Evolutionary conservation across 2,888 invertebrate species (phyloP).

Genomic region (Dichetophora obliterata): DNA sequence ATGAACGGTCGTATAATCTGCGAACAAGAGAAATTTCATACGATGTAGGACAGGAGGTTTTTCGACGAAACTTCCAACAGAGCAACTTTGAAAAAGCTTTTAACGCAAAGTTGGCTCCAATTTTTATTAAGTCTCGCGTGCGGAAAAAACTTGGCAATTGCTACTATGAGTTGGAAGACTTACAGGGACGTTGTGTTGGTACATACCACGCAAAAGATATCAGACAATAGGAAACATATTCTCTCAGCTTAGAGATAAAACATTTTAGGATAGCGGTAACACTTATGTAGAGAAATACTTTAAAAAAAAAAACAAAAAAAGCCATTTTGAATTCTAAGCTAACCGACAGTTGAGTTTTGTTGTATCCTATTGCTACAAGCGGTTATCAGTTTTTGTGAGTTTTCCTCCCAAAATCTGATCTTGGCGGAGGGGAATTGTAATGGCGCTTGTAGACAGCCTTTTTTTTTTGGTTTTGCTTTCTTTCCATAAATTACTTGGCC

Average conservation of each 20-base stretch:
- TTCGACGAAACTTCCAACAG: conserved; percentile 19
- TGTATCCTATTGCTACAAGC: neutral
- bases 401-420: neutral
- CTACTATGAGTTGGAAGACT: conserved; percentile 7
- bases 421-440: neutral
- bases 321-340: too few species aligned
- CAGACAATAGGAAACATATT: neutral
- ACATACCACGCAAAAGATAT: conserved; percentile 3
- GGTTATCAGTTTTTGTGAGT: neutral
- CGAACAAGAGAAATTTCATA: conserved; percentile 16
- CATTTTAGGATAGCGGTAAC: too few species aligned
- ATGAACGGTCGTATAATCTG: conserved; percentile 19
- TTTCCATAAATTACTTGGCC: too few species aligned
- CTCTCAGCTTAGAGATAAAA: too few species aligned
- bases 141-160: conserved; percentile 1
- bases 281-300: too few species aligned
- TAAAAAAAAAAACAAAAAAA: too few species aligned
- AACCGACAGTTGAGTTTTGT: too few species aligned
- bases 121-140: neutral
- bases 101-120: neutral
- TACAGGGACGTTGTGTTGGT: neutral
- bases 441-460: too few species aligned
- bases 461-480: too few species aligned
- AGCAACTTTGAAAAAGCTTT: conserved; percentile 18
- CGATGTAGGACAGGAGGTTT: conserved; percentile 21